These are phyloP conservation scores for Dicerorhinus sumatrensis DNA, from an alignment of 2,113 vertebrate genomes.

Conservation along the genomic window DNA sequence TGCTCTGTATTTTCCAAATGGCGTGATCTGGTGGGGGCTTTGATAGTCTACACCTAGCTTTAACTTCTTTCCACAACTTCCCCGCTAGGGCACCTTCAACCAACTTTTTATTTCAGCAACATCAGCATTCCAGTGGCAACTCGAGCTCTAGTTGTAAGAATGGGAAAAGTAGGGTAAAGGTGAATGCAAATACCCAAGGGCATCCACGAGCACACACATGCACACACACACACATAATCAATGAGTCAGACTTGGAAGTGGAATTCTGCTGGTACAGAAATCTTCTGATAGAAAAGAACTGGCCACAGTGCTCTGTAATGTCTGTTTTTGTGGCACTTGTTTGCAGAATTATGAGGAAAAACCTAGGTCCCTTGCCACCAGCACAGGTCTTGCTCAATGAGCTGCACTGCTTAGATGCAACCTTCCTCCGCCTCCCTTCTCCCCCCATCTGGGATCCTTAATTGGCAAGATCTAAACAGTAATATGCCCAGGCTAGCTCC, in stretches of 20 bases:
- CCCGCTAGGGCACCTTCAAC: not conserved
- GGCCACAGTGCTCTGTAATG: not conserved
- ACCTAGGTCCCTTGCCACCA: not conserved
- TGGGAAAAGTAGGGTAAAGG: constrained; percentile 7
- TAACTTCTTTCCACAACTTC: not conserved
- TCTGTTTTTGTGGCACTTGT: not conserved
- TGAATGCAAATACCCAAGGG: not conserved
- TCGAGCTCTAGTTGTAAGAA: not conserved
- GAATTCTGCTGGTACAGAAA: not conserved
- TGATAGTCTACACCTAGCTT: not conserved
- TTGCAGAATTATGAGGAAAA: not conserved
- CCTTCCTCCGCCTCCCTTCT: not conserved
- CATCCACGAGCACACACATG: not conserved
- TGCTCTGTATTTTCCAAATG: not conserved
- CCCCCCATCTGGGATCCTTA: not conserved
- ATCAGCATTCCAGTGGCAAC: not conserved
- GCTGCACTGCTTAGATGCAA: not conserved
- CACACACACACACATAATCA: not conserved
- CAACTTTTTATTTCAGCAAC: not conserved
- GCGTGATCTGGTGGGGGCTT: rapidly evolving
- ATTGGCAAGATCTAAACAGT: not conserved
- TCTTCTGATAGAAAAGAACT: not conserved
- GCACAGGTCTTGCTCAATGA: not conserved
- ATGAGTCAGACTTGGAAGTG: not conserved
- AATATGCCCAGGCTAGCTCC: constrained; percentile 29